Evolutionary conservation across 2,888 invertebrate genomes (phyloP), one percentile per base, ranked within the genome.

Genomic region (Amblyjoppa fuscipennis): DNA sequence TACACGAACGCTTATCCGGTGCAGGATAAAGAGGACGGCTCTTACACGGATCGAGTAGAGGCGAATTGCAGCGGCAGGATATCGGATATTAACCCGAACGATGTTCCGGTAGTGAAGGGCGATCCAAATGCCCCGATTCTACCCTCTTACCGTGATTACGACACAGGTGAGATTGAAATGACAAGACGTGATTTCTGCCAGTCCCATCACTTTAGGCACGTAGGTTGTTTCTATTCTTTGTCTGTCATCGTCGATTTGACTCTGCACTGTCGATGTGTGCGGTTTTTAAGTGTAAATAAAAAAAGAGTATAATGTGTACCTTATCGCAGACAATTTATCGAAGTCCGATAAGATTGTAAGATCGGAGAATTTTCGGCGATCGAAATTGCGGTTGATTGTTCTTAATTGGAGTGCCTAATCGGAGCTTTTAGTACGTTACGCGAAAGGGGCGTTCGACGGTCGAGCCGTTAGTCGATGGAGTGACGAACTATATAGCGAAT

Each of bases 1-100:
- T 96, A 96, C 25, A 93, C 92, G 9, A 91, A 89, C 56, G 88
- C 91, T 0, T 41, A 61, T 66, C 71, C 87, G 9, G 53, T 83
- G 11, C 80, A 84, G 9, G 90, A 88, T 16, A 85, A 87, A 31
- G 81, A 64, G 11, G 56, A 78, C 34, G 73, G 66, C 16, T 16
- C 25, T 2, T 74, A 45, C 41, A 25, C 51, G 25, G 38, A 71
- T 70, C 45, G 66, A 1, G 31, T 51, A 3, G 69, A 70, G 0
- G 64, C 68, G 2, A 69, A 16, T 31, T 45, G 68, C 28, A 83
- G 69, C 83, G 81, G 76, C 5, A 70, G 84, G 6, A 51, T 25
- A 9, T 86, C 87, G 16, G 84, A 88, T 31, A 69, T 38, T 51
- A 75, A 80, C 59, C 64, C 49, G 5, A 81, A 87, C 51, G 66